Evolutionary conservation across 1,140 invertebrate species (phyloP).

Genomic region (Neuroterus valhalla): DNA sequence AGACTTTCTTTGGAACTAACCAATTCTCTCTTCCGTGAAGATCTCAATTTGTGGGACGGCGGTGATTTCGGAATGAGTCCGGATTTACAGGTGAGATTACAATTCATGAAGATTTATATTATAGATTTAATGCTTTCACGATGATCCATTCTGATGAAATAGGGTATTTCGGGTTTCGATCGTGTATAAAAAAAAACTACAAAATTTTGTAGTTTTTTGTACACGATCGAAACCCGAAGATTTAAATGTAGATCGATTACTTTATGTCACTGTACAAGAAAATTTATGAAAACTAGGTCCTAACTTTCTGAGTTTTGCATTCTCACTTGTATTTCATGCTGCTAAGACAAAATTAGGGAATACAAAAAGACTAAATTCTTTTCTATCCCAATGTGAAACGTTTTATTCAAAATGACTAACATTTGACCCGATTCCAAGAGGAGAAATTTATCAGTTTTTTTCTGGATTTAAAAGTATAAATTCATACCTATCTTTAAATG

Average conservation of each 20-base stretch:
- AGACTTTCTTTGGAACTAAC: conserved; percentile 96
- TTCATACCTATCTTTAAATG: too few species aligned
- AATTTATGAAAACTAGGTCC: background rate
- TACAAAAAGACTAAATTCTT: too few species aligned
- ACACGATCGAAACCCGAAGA: too few species aligned
- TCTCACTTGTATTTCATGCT: conserved; percentile 37
- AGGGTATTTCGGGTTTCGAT: too few species aligned
- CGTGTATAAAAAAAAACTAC: too few species aligned
- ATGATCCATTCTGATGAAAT: too few species aligned
- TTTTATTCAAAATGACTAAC: conserved; percentile 3
- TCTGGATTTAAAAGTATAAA: too few species aligned
- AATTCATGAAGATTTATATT: background rate
- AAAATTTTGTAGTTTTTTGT: too few species aligned
- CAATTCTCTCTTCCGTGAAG: conserved; percentile 92
- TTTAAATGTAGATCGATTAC: background rate
- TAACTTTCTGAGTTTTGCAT: conserved; percentile 37
- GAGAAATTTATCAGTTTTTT: too few species aligned
- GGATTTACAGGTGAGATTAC: conserved; percentile 86
- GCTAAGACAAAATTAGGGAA: background rate
- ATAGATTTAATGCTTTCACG: too few species aligned
- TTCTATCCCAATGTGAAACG: background rate
- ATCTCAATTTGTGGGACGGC: conserved; percentile 89
- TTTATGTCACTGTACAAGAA: background rate
- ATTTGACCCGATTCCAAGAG: background rate
- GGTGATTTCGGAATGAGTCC: conserved; percentile 88